Evolutionary conservation across 1,140 invertebrate species (phyloP), one percentile per base, ranked within the genome.

Genomic region (Nymphalis io): DNA sequence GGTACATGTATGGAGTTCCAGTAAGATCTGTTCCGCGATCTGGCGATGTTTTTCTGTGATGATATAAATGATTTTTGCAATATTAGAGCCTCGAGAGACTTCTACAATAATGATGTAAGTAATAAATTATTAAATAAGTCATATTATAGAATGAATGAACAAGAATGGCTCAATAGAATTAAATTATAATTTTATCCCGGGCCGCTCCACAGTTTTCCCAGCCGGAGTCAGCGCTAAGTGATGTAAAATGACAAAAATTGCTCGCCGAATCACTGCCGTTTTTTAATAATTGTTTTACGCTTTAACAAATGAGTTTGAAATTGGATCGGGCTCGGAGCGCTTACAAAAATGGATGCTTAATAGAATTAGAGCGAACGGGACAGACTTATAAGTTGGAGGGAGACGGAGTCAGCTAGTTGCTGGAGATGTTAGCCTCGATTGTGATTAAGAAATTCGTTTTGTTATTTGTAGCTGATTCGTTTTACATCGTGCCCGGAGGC

Each of bases 271-370:
- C 88, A 85, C 88, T 79, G 84, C 83, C 82, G 89, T 91, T 91
- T 90, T 91, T 90, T 90, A 89, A 91, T 91, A 91, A 91, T 91
- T 91, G 89, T 85, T 90, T 91, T 91, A 91, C 84, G 81, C 82
- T 83, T 79, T 91, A 90, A 91, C 89, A 91, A 91, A 91, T 91
- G 88, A 91, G 82, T 91, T 86, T 86, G 85, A 87, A 89, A 91
- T 91, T 91, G 89, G 81, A 91, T 91, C 86, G 79, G 88, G 89
- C 87, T 88, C 83, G 70, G 69, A 83, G 87, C 89, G 87, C 85
- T 87, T 82, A 88, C 89, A 91, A 89, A 91, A 91, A 91, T 91
- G 89, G 89, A 88, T 84, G 89, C 85, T 83, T 91, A 91, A 91
- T 89, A 72, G 70, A 62, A 87, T 91, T 81, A 91, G 85, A 74